Conservation (phyloP, 1,140 invertebrate genomes). For the Ceratina japonica region DNA sequence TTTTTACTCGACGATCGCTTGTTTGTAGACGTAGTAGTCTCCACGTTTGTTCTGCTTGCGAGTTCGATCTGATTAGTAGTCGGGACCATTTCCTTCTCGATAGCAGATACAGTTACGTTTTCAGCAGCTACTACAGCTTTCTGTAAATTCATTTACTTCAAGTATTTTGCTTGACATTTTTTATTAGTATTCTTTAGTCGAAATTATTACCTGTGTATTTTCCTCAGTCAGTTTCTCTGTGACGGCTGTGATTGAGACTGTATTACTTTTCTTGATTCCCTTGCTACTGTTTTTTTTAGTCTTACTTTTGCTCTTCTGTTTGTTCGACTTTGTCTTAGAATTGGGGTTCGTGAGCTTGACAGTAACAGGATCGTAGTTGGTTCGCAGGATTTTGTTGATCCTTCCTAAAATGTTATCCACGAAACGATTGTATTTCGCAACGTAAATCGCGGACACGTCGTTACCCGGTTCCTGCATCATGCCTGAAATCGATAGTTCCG, state of each 20-base stretch:
- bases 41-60: slow-evolving; percentile 6
- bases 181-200: neutral
- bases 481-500: slow-evolving; percentile 65
- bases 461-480: slow-evolving; percentile 73
- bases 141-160: slow-evolving; percentile 9
- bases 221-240: slow-evolving; percentile 34
- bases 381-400: slow-evolving; percentile 87
- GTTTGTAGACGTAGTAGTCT: slow-evolving; percentile 18
- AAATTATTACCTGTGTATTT: slow-evolving; percentile 7
- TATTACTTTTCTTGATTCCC: slow-evolving; percentile 52
- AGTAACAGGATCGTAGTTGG: slow-evolving; percentile 90
- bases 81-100: slow-evolving; percentile 31
- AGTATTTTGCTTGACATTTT: too few relatives aligned
- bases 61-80: neutral
- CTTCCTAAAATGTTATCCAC: slow-evolving; percentile 88
- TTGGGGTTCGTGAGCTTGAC: slow-evolving; percentile 86
- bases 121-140: slow-evolving; percentile 11
- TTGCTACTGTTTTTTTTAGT: slow-evolving; percentile 57
- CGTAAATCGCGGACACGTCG: slow-evolving; percentile 84
- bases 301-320: slow-evolving; percentile 57
- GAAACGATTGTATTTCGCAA: slow-evolving; percentile 89
- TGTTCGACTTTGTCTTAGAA: slow-evolving; percentile 63
- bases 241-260: neutral
- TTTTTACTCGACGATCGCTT: slow-evolving; percentile 62
- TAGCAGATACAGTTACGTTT: neutral